A percentile compares a stretch with the other conserved stretches of the same genome.
phyloP scores from a whole-genome alignment of 1,140 invertebrate species.

The Brachionus rotundiformis region DNA sequence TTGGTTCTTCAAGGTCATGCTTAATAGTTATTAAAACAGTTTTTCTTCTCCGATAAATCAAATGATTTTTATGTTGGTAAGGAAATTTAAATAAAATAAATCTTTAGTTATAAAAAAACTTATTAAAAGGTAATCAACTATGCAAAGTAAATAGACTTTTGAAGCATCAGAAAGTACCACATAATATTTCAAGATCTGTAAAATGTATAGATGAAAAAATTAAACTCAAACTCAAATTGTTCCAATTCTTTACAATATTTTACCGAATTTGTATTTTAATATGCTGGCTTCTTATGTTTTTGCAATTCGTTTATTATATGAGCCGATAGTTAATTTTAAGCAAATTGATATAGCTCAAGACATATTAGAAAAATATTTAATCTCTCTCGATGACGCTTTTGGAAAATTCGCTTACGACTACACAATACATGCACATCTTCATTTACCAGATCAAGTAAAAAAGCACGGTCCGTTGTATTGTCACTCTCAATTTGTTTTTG shows the following conservation, averaged over 20 bases:
- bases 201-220: background rate
- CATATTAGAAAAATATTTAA: background rate
- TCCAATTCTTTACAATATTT: background rate
- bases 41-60: background rate
- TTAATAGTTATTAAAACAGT: background rate
- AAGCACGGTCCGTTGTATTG: background rate
- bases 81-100: no score
- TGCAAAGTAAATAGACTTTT: background rate
- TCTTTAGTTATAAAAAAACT: no score
- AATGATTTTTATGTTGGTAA: no score
- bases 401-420: slow-evolving; percentile 1
- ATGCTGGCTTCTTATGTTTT: background rate
- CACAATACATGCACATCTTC: background rate
- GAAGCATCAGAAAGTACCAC: background rate
- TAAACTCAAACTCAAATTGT: background rate
- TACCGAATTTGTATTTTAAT: background rate
- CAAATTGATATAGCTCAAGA: background rate
- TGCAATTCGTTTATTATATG: background rate
- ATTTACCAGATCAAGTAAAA: background rate
- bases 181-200: background rate
- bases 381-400: background rate
- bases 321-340: background rate
- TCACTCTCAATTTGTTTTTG: slow-evolving; percentile 46
- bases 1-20: background rate
- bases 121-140: background rate